Evolutionary conservation across 2,113 vertebrate species (phyloP).

Genomic region (Neotragus pygmaeus): DNA sequence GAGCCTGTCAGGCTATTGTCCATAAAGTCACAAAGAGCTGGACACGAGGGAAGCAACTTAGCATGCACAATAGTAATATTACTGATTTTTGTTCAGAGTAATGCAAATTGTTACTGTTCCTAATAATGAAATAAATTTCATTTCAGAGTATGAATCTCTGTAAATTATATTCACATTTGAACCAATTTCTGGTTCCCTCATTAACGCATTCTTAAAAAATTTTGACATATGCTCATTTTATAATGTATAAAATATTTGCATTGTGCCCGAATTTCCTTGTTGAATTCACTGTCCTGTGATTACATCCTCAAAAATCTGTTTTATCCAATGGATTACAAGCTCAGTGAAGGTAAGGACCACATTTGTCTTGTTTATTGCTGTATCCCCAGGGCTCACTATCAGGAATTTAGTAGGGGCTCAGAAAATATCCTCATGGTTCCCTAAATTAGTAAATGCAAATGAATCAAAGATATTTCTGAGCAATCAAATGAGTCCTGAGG

Average conservation of each 20-base stretch:
- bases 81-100: not conserved
- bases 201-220: conserved; percentile 4
- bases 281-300: conserved; percentile 26
- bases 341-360: conserved; percentile 47
- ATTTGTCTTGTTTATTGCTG: conserved; percentile 53
- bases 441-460: conserved; percentile 52
- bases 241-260: conserved; percentile 36
- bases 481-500: conserved; percentile 40
- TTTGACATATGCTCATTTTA: conserved; percentile 22
- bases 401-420: conserved; percentile 15
- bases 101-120: not conserved
- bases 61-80: not conserved
- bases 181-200: not conserved
- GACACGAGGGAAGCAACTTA: not conserved
- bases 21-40: not conserved
- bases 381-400: not conserved
- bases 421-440: conserved; percentile 23
- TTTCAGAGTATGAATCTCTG: not conserved
- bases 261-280: conserved; percentile 2
- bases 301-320: conserved; percentile 24
- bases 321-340: conserved; percentile 50
- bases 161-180: conserved; percentile 33
- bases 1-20: not conserved
- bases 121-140: not conserved
- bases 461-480: conserved; percentile 55